Evolutionary conservation across 1,140 invertebrate genomes (phyloP), one percentile per base, ranked within the genome.

Genomic region (Heterodera schachtii): DNA sequence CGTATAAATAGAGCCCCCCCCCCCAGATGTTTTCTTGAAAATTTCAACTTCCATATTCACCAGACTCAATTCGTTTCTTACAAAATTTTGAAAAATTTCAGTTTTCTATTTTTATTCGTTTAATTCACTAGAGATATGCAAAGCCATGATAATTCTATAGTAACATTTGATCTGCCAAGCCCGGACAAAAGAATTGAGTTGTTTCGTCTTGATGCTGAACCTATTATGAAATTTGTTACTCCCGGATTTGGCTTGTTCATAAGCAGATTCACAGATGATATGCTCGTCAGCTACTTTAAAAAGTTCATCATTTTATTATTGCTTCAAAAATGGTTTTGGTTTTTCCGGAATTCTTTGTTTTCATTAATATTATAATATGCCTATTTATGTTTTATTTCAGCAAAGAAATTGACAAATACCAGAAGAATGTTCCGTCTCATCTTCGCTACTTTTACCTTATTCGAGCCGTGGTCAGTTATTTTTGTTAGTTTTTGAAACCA

Each of bases 221-320:
- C 79, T 80, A 43, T 80, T 6, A 49, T 80, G 67, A 81, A 80
- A 49, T 78, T 41, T 46, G 73, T 79, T 79, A 52, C 73, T 43
- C 74, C 44, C 41, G 79, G 79, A 78, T 80, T 80, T 80, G 46
- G 74, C 4, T 7, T 69, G 16, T 80, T 80, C 49, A 79, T 79
- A n/a, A 80, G 75, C 75, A 73, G 79, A 31, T 80, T 78, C 74
- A 80, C 79, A 9, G 79, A 80, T 80, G 74, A 80, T 21, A 80
- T 79, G 73, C 44, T 80, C 21, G 46, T 80, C 43, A 47, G 80
- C 60, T 80, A 80, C n/a, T 47, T 80, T 44, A 57, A 44, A 21
- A 80, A 80, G 79, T 80, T 8, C 9, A n/a, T 47, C 21, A 41
- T 78, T 79, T 11, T 79, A 6, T 16, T 52, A 21, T 9, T 7